A percentile compares a stretch with the other conserved stretches of the same genome.
These are phyloP conservation scores for Falco peregrinus DNA, from an alignment of 2,797 vertebrate species.

Conservation along the genomic window DNA sequence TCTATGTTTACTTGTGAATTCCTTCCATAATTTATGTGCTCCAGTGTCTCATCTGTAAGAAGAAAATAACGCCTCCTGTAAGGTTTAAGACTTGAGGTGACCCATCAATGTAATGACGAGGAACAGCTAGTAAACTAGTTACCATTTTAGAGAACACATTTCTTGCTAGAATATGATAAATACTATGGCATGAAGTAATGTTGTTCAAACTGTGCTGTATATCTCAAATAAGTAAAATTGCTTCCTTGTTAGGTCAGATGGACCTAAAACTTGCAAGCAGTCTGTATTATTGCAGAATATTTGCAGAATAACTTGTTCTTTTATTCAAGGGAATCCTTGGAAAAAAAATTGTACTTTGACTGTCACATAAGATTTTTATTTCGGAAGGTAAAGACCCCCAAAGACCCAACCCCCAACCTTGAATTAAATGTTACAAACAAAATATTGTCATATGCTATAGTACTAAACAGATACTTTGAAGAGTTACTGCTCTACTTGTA, in stretches of 20 bases:
- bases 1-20: background rate
- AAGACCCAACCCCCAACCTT: background rate
- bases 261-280: background rate
- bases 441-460: background rate
- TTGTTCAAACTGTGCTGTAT: background rate
- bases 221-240: background rate
- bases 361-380: background rate
- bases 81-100: background rate
- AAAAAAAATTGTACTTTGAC: background rate
- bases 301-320: background rate
- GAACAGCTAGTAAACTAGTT: background rate
- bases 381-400: background rate
- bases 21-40: conserved; percentile 22
- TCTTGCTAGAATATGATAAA: background rate
- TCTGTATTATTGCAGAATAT: background rate
- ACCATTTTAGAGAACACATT: background rate
- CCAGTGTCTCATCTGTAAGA: background rate
- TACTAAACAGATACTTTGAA: background rate
- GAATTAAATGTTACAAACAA: background rate
- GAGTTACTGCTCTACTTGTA: background rate
- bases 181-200: background rate
- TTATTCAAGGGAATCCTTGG: background rate
- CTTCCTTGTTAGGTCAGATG: background rate
- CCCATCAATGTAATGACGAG: background rate
- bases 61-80: background rate